A percentile compares a stretch with the other conserved stretches of the same genome.
phyloP scores from a whole-genome alignment of 2,888 invertebrate species.

The Tuberolachnus salignus region DNA sequence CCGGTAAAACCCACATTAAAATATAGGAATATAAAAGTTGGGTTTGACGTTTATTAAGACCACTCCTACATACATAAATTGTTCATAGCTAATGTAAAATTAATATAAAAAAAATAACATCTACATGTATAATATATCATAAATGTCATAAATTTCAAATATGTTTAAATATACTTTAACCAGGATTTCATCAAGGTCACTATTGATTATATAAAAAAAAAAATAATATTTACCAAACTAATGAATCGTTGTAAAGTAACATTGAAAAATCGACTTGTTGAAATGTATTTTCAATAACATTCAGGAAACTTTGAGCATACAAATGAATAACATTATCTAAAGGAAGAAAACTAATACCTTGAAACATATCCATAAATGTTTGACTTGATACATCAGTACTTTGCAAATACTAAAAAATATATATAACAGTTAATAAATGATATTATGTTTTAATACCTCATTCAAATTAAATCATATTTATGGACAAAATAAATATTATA shows the following conservation, averaged over 20 bases:
- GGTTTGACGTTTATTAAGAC: conserved; percentile 47
- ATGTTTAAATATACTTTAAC: neutral
- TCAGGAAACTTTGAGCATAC: conserved; percentile 47
- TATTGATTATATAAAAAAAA: too few relatives aligned
- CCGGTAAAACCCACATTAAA: conserved; percentile 50
- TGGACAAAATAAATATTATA: neutral
- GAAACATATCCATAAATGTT: conserved; percentile 54
- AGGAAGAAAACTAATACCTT: conserved; percentile 51
- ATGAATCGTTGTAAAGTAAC: conserved; percentile 49
- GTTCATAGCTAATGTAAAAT: neutral
- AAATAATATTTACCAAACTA: conserved; percentile 43
- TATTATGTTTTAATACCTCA: neutral
- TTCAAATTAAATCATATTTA: neutral
- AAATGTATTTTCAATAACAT: conserved; percentile 44
- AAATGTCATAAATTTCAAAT: neutral
- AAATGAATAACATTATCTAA: conserved; percentile 44
- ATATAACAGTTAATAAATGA: neutral
- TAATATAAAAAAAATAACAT: neutral
- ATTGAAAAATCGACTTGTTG: conserved; percentile 48
- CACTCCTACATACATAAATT: conserved; percentile 30
- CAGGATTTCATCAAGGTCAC: too few relatives aligned
- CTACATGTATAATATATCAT: neutral
- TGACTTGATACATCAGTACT: conserved; percentile 39
- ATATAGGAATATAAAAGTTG: conserved; percentile 51
- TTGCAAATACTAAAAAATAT: conserved; percentile 38